A percentile compares a stretch with the other conserved stretches of the same genome.
These are phyloP conservation scores for Pocota personata DNA, from an alignment of 2,888 invertebrate species.

Conservation along the genomic window DNA sequence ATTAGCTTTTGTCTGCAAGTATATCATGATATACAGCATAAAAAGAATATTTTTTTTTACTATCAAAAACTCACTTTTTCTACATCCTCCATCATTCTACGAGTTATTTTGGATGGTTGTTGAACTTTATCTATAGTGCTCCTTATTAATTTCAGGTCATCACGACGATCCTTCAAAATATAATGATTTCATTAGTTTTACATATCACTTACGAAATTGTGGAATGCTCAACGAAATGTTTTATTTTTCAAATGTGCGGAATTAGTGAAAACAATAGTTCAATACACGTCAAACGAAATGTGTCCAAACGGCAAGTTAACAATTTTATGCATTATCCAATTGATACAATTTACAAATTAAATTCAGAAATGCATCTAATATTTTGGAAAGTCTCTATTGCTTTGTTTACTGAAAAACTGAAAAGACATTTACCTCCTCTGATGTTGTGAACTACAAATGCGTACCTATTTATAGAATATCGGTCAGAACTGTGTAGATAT, in stretches of 20 bases:
- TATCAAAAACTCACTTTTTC: conserved; percentile 78
- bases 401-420: conserved; percentile 38
- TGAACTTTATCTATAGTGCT: conserved; percentile 81
- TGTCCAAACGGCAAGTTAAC: not conserved
- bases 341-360: not conserved
- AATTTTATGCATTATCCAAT: not conserved
- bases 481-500: conserved; percentile 9
- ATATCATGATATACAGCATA: not conserved
- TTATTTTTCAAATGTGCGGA: not conserved
- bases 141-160: conserved; percentile 81
- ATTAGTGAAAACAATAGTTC: not conserved
- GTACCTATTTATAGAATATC: conserved; percentile 49
- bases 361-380: not conserved
- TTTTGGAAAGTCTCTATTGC: conserved; percentile 10
- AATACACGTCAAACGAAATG: not conserved
- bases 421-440: conserved; percentile 6
- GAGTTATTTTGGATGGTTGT: conserved; percentile 80
- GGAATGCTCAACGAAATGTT: not conserved
- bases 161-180: conserved; percentile 80
- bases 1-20: conserved; percentile 80
- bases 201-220: not conserved
- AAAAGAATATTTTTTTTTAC: not conserved
- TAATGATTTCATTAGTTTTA: not conserved
- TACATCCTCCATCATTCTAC: conserved; percentile 81
- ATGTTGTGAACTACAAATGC: conserved; percentile 16